Evolutionary conservation across 1,140 invertebrate genomes (phyloP), one percentile per base, ranked within the genome.

Genomic region (Anthonomus grandis): DNA sequence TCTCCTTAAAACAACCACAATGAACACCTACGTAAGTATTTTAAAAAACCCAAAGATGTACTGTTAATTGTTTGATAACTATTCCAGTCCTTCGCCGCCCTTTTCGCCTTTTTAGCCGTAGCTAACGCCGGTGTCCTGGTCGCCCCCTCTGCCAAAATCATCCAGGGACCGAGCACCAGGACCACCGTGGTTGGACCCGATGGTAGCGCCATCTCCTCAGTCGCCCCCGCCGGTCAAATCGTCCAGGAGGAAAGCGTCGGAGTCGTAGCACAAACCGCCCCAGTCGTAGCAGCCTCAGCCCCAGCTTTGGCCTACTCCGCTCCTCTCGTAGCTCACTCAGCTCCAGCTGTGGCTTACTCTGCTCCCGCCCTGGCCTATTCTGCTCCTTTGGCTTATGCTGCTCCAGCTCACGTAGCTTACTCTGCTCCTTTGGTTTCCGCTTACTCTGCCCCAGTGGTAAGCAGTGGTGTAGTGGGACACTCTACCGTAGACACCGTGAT

Each of bases 141-240:
- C 8, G 36, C 12, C 2, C 64, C 64, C 3, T 59, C 62, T 15
- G 55, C 63, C 2, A 52, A 39, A 39, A 58, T 66, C 25, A 56
- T 68, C 22, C 66, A 68, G 59, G 66, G 64, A 42, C 66, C 66
- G 0, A 63, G 66, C 48, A 31, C 52, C 19, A 64, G 61, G 25
- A 59, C 59, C 15, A 64, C 51, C n/a, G 42, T 68, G 5, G 53
- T 64, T 2, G 66, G 66, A 19, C 62, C 66, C 10, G 66, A 68
- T 31, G 65, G 65, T 37, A 67, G 65, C 25, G 31, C 59, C 10
- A 66, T 67, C 44, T 59, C 57, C 8, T 59, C 66, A 12, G 60
- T 58, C 21, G 55, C 58, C 17, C 64, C 60, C 15, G 66, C 58
- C 34, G 64, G 64, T 25, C 51, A 61, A 41, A 64, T 68, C 45